These are phyloP conservation scores for Catharus ustulatus DNA, from an alignment of 2,797 vertebrate species.

Conservation along the genomic window DNA sequence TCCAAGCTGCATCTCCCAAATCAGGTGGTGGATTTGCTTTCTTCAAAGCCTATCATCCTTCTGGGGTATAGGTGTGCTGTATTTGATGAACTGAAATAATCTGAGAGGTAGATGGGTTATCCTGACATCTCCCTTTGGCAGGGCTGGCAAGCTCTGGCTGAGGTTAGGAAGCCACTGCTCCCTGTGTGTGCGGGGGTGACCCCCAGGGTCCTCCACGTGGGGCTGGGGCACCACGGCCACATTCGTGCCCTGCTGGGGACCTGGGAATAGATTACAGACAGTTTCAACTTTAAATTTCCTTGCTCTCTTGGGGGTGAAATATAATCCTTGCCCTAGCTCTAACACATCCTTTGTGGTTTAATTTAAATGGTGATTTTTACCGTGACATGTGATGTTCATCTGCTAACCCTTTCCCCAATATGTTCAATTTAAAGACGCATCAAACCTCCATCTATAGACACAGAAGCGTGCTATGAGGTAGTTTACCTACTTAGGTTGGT, in stretches of 20 bases:
- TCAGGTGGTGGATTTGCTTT: neutral
- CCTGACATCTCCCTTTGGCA: neutral
- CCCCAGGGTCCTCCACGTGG: rapidly evolving
- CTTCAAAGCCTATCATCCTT: neutral
- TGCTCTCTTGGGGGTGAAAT: slow-evolving; percentile 41
- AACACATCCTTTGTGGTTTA: slow-evolving; percentile 53
- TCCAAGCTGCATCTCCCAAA: neutral
- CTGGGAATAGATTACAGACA: neutral
- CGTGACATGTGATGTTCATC: slow-evolving; percentile 46
- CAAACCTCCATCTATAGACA: neutral
- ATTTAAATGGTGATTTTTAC: slow-evolving; percentile 70
- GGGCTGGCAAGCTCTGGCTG: neutral
- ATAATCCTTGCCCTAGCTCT: slow-evolving; percentile 12
- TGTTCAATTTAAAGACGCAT: slow-evolving; percentile 48
- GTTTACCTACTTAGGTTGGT: slow-evolving; percentile 79
- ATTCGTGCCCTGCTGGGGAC: rapidly evolving
- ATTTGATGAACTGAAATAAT: neutral
- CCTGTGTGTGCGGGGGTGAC: rapidly evolving
- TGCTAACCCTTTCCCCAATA: slow-evolving; percentile 70
- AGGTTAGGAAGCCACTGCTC: neutral
- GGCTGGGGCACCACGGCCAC: neutral
- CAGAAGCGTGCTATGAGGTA: slow-evolving; percentile 40
- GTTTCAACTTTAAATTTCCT: slow-evolving; percentile 27
- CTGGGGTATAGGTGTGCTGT: neutral
- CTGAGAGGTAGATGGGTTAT: neutral